phyloP scores from a whole-genome alignment of 2,888 invertebrate species.

The Eupithecia abbreviata region DNA sequence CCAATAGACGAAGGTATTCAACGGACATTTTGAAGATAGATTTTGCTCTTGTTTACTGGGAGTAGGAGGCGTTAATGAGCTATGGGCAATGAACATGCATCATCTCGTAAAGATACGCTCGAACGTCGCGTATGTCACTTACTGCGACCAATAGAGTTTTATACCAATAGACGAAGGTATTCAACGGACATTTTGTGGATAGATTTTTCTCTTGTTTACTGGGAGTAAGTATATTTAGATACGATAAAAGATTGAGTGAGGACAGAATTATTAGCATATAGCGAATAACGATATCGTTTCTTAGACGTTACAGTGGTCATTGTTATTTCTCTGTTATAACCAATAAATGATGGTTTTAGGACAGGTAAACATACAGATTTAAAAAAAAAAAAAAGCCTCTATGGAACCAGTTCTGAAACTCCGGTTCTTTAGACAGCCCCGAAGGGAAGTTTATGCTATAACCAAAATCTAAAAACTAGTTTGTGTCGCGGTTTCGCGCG shows the following conservation, averaged over 20 bases:
- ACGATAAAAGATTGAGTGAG: background rate
- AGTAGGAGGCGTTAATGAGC: slow-evolving; percentile 17
- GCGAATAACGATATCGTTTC: background rate
- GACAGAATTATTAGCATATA: background rate
- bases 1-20: background rate
- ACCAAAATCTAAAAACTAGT: no score
- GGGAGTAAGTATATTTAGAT: background rate
- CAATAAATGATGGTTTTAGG: background rate
- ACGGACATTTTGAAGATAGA: background rate
- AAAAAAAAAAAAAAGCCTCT: no score
- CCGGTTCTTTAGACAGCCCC: no score
- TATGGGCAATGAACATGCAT: slow-evolving; percentile 18
- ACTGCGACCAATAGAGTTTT: background rate
- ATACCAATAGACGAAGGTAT: background rate
- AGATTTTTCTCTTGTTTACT: background rate
- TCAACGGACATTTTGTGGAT: background rate
- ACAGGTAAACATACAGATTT: background rate
- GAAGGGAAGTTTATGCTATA: no score
- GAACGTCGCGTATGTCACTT: slow-evolving; percentile 17
- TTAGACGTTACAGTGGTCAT: background rate
- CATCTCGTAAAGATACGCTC: slow-evolving; percentile 16
- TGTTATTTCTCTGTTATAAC: background rate
- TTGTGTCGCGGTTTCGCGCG: no score
- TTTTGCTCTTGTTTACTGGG: background rate
- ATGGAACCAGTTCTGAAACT: no score